Evolutionary conservation across 2,797 vertebrate genomes (phyloP).

Genomic region (Chelonia mydas): DNA sequence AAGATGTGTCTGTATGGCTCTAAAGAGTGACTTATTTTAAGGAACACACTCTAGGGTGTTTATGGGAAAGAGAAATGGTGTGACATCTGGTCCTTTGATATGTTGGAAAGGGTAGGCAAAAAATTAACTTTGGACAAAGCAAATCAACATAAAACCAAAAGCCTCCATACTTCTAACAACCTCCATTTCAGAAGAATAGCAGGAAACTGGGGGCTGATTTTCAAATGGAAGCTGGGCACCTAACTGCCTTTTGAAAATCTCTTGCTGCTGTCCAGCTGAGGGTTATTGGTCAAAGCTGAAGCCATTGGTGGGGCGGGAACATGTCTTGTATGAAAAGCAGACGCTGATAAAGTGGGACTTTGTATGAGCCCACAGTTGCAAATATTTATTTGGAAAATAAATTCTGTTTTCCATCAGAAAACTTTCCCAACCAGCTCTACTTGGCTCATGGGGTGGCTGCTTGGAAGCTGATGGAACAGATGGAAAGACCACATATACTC

Average conservation of each 20-base stretch:
- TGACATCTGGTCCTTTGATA: not conserved
- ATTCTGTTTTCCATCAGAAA: constrained; percentile 57
- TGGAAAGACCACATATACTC: constrained; percentile 4
- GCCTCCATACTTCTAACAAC: constrained; percentile 10
- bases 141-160: not conserved
- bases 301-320: not conserved
- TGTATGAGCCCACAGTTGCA: constrained; percentile 20
- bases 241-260: not conserved
- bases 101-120: not conserved
- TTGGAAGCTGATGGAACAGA: constrained; percentile 35
- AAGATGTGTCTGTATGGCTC: not conserved
- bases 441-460: not conserved
- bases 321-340: not conserved
- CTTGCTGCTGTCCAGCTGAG: not conserved
- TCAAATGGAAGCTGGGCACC: not conserved
- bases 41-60: constrained; percentile 7
- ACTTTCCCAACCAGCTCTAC: constrained; percentile 41
- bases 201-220: not conserved
- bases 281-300: not conserved
- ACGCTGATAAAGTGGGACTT: not conserved
- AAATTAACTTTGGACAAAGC: constrained; percentile 13
- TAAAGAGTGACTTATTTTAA: constrained; percentile 1
- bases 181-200: not conserved
- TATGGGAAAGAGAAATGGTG: not conserved
- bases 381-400: constrained; percentile 66